Percentiles rank a stretch among this genome's conserved stretches.
phyloP scores from a whole-genome alignment of 2,797 vertebrate species.

The Spinibarbus caldwelli region DNA sequence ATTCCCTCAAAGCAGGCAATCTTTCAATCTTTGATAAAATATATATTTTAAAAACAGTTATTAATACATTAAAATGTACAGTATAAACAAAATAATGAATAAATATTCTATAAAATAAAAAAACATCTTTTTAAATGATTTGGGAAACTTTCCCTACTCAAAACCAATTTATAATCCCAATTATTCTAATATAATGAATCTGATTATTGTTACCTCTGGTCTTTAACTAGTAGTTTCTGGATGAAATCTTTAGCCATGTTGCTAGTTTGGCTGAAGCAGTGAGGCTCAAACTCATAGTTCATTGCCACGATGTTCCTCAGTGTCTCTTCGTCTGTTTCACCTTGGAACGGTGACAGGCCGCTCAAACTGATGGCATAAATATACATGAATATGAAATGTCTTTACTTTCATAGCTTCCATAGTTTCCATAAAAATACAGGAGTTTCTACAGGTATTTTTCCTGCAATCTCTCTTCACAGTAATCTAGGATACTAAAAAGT shows the following conservation, averaged over 20 bases:
- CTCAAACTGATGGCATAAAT: conserved; percentile 71
- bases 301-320: conserved; percentile 76
- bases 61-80: not conserved
- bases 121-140: not conserved
- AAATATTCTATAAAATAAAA: not conserved
- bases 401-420: not conserved
- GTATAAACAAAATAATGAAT: not conserved
- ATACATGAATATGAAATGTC: not conserved
- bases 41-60: not conserved
- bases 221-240: conserved; percentile 77
- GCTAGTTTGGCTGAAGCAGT: conserved; percentile 76
- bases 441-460: not conserved
- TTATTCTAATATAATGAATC: not conserved
- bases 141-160: not conserved
- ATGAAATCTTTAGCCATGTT: conserved; percentile 84
- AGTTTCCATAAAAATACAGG: not conserved
- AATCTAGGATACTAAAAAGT: not conserved
- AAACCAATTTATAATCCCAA: not conserved
- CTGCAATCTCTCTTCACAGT: not conserved
- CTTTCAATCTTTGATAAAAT: not conserved
- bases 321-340: conserved; percentile 79
- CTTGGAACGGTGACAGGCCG: conserved; percentile 86
- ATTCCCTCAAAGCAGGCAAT: not conserved
- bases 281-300: conserved; percentile 76
- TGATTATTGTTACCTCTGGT: conserved; percentile 66